Base-by-base conservation (phyloP, 2,888 invertebrate genomes). In the Ecdyonurus torrentis region DNA sequence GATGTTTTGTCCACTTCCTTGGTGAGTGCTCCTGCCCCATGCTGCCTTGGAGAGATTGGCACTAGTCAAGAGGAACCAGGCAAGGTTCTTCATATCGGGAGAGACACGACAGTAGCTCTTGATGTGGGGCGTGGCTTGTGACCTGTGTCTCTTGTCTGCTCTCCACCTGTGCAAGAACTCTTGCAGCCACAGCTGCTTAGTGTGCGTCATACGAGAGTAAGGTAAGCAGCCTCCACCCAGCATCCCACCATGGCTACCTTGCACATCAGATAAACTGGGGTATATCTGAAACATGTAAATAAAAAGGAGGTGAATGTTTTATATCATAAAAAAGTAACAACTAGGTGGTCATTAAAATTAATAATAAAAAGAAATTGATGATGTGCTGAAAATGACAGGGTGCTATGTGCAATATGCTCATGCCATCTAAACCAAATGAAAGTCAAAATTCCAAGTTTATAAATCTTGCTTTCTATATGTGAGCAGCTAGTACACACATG, bases 1-100 rank as follows among this genome's bases (percentile, higher is more conserved):
- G 7, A 95, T 83, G 68, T 77, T 77, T 61, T 82, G 72, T 66
- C 76, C 77, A 25, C 74, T 72, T 37, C 87, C 81, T 1, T 80
- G 72, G 23, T 64, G 60, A 25, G 58, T 62, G 7, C 77, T 66
- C 10, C 77, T 77, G 53, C 98, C 98, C 98, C 98, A 98, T 0
- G 98, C 98, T 1, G 97, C 93, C 77, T 96, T 97, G 15, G 97
- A 98, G 25, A 97, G 77, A 77, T 99, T 99, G 0, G 91, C 93
- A 62, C 96, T 96, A 0, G 95, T 95, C 0, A 97, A 76, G 0
- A 91, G 75, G 73, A 89, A 92, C 86, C 87, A 98, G 0, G 91
- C 85, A 2, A 88, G 79, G 67, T 77, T 75, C n/a, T 75, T 76
- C 64, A 76, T 73, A 71, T 86, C 84, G 0, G 86, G 84, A 0